A percentile compares a stretch with the other conserved stretches of the same genome.
Conservation (phyloP, 2,113 vertebrate genomes). For the Chaenocephalus aceratus region DNA sequence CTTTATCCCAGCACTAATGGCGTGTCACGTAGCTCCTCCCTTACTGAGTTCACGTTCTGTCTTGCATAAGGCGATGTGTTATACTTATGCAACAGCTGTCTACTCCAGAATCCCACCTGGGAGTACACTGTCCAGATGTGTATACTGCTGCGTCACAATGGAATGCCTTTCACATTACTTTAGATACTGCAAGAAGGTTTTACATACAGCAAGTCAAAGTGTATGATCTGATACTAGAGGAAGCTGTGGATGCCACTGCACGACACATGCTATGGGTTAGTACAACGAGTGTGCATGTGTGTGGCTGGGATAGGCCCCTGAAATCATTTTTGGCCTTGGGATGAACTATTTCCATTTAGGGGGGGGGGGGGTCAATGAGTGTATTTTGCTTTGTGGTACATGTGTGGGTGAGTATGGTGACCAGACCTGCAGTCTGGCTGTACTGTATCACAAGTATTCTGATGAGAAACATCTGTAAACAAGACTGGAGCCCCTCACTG, state of each 20-base stretch:
- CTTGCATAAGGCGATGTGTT: constrained; percentile 39
- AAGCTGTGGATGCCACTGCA: constrained; percentile 9
- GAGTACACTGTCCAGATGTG: constrained; percentile 50
- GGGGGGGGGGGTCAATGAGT: constrained; percentile 57
- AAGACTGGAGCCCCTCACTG: constrained; percentile 65
- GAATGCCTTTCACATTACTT: constrained; percentile 39
- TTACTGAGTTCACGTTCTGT: constrained; percentile 20
- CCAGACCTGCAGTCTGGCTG: constrained; percentile 68
- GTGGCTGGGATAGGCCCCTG: constrained; percentile 14
- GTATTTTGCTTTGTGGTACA: constrained; percentile 63
- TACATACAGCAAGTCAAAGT: background rate
- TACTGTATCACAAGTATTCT: constrained; percentile 59
- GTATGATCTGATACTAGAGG: background rate
- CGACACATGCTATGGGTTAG: background rate
- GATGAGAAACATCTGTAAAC: constrained; percentile 85
- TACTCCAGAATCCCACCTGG: constrained; percentile 27
- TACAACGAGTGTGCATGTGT: constrained; percentile 18
- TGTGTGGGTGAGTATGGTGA: constrained; percentile 52
- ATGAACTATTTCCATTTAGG: constrained; percentile 66
- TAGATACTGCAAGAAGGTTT: constrained; percentile 1
- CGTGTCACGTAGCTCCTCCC: constrained; percentile 27
- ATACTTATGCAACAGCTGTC: constrained; percentile 59
- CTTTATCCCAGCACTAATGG: constrained; percentile 23
- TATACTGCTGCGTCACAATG: constrained; percentile 41
- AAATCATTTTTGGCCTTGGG: constrained; percentile 42